A percentile compares a stretch with the other conserved stretches of the same genome.
phyloP scores from a whole-genome alignment of 1,140 invertebrate genomes.

The Drosophila ercepeae region DNA sequence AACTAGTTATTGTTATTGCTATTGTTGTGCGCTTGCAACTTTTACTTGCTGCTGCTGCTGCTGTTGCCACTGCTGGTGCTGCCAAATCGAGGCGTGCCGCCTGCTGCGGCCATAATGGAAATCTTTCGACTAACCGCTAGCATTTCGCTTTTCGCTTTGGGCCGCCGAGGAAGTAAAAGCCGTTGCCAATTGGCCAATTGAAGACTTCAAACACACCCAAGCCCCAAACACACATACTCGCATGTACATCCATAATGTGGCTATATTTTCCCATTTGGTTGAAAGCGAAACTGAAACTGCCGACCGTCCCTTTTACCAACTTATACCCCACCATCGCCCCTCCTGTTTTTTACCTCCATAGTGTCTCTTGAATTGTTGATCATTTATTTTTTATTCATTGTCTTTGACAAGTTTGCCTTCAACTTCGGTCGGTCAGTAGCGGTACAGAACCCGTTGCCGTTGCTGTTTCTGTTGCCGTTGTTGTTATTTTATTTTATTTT shows the following conservation, averaged over 20 bases:
- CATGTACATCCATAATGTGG: background rate
- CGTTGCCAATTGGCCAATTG: conserved; percentile 26
- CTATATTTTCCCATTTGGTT: conserved; percentile 10
- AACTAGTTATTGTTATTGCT: conserved; percentile 70
- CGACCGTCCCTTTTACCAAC: conserved; percentile 5
- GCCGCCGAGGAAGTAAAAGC: conserved; percentile 70
- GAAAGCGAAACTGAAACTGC: conserved; percentile 39
- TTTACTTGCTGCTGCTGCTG: conserved; percentile 52
- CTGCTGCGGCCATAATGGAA: conserved; percentile 67
- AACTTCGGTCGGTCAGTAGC: conserved; percentile 66
- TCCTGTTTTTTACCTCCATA: background rate
- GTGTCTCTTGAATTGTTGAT: conserved; percentile 35
- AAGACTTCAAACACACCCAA: conserved; percentile 3
- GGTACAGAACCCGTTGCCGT: conserved; percentile 59
- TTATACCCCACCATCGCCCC: background rate
- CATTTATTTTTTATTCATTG: conserved; percentile 57
- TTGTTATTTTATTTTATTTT: background rate
- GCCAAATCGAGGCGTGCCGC: conserved; percentile 72
- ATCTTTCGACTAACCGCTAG: conserved; percentile 33
- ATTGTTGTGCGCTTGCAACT: conserved; percentile 64
- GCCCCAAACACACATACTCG: too few relatives aligned
- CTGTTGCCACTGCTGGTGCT: conserved; percentile 1
- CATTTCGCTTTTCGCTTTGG: conserved; percentile 20
- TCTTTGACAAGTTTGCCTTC: conserved; percentile 80
- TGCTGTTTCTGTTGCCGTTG: conserved; percentile 12